Conservation (phyloP, 2,113 vertebrate species). For the Lepus timidus region DNA sequence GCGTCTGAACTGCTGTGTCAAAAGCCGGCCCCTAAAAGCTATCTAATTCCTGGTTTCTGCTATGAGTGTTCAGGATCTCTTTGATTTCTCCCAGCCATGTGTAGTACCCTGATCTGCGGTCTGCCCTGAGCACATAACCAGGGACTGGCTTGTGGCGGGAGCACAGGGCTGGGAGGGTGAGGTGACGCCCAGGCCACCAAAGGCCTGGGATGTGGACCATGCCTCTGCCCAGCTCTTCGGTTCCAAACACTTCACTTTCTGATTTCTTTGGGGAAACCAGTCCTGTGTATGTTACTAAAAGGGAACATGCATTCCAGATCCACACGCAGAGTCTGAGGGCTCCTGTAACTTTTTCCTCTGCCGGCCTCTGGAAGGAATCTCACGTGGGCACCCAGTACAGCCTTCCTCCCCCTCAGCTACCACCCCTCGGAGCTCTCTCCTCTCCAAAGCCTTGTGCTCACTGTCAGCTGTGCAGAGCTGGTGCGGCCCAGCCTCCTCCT, state of each 20-base stretch:
- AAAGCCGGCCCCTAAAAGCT: no score
- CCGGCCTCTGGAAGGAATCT: background rate
- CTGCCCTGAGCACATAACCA: background rate
- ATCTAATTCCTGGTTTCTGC: background rate
- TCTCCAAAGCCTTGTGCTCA: rapidly evolving
- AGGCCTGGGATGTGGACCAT: background rate
- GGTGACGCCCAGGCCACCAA: no score
- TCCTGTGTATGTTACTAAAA: background rate
- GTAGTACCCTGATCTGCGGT: background rate
- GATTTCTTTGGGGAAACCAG: background rate
- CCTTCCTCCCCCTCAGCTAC: background rate
- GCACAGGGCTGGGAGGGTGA: background rate
- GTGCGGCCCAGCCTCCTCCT: background rate
- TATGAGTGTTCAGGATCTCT: background rate
- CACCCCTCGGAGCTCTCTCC: rapidly evolving
- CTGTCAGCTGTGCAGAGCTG: rapidly evolving
- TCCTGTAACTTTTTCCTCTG: background rate
- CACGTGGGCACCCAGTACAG: rapidly evolving
- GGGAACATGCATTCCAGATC: background rate
- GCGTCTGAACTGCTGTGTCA: no score
- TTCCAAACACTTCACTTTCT: background rate
- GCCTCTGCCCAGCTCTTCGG: background rate
- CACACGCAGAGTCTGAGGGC: background rate
- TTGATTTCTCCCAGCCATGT: background rate
- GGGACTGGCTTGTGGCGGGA: background rate